Conservation (phyloP, 2,113 vertebrate species). For the Amia ocellicauda region DNA sequence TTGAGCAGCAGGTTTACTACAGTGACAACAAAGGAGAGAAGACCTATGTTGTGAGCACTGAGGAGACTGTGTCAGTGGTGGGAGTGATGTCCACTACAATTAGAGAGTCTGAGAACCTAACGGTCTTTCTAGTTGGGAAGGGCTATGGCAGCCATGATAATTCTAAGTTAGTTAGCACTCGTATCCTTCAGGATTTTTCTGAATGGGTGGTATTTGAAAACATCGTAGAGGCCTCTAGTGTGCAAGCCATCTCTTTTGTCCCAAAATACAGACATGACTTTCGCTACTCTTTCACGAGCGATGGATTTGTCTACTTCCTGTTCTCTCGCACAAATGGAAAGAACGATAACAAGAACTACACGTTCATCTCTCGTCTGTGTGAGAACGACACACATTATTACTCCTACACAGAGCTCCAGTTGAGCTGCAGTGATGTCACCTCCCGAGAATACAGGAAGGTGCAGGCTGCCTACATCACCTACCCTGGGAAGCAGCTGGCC, state of each 20-base stretch:
- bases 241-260: slow-evolving; percentile 75
- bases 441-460: slow-evolving; percentile 66
- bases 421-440: slow-evolving; percentile 67
- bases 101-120: slow-evolving; percentile 29
- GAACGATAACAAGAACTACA: slow-evolving; percentile 74
- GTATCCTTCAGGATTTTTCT: slow-evolving; percentile 64
- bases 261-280: slow-evolving; percentile 70
- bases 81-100: slow-evolving; percentile 75
- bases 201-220: slow-evolving; percentile 86
- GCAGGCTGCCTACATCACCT: slow-evolving; percentile 72
- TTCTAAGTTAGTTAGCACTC: slow-evolving; percentile 91
- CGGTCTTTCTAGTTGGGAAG: slow-evolving; percentile 85
- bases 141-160: slow-evolving; percentile 84
- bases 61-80: slow-evolving; percentile 80
- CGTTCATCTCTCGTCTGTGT: slow-evolving; percentile 83
- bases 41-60: slow-evolving; percentile 88
- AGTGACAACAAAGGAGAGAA: slow-evolving; percentile 85
- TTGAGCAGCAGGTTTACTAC: slow-evolving; percentile 70
- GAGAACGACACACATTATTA: slow-evolving; percentile 78
- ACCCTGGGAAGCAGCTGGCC: slow-evolving; percentile 60
- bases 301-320: slow-evolving; percentile 80
- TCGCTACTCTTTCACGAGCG: slow-evolving; percentile 74
- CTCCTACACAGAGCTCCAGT: slow-evolving; percentile 93
- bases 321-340: slow-evolving; percentile 79
- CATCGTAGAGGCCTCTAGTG: slow-evolving; percentile 74